phyloP scores from a whole-genome alignment of 1,140 invertebrate genomes.

The Zaprionus vittiger region DNA sequence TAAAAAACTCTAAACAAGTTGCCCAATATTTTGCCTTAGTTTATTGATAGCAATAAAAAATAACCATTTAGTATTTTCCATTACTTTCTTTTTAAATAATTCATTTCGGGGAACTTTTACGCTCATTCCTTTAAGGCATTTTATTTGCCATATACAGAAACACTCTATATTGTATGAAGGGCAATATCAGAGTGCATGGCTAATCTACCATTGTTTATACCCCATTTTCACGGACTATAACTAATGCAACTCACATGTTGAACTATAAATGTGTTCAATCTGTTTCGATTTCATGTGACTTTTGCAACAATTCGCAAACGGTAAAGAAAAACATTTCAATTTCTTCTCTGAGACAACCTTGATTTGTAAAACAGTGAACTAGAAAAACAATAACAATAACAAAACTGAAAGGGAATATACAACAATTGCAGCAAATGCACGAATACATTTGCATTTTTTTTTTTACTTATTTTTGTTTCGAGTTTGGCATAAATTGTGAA shows the following conservation, averaged over 20 bases:
- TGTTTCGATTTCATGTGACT: slow-evolving; percentile 11
- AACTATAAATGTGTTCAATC: slow-evolving; percentile 11
- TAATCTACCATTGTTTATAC: slow-evolving; percentile 7
- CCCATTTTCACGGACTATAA: slow-evolving; percentile 15
- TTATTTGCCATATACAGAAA: neutral
- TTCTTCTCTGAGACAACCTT: slow-evolving; percentile 37
- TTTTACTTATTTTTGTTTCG: slow-evolving; percentile 12
- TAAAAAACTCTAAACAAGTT: too few species aligned
- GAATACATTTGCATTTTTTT: slow-evolving; percentile 15
- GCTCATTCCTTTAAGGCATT: neutral
- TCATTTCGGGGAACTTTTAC: neutral
- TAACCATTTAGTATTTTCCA: too few species aligned
- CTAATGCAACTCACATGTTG: slow-evolving; percentile 13
- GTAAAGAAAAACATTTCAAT: slow-evolving; percentile 23
- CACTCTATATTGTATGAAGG: neutral
- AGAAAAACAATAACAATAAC: slow-evolving; percentile 15
- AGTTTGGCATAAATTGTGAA: slow-evolving; percentile 20
- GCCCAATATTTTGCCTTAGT: too few species aligned
- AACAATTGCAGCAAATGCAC: slow-evolving; percentile 41
- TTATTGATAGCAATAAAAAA: too few species aligned
- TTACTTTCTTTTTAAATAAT: too few species aligned
- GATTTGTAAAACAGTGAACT: slow-evolving; percentile 23
- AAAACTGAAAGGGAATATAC: slow-evolving; percentile 10
- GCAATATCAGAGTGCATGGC: slow-evolving; percentile 6
- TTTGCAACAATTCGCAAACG: slow-evolving; percentile 15